Conservation (phyloP, 2,797 vertebrate genomes). For the Austrolebias charrua region DNA sequence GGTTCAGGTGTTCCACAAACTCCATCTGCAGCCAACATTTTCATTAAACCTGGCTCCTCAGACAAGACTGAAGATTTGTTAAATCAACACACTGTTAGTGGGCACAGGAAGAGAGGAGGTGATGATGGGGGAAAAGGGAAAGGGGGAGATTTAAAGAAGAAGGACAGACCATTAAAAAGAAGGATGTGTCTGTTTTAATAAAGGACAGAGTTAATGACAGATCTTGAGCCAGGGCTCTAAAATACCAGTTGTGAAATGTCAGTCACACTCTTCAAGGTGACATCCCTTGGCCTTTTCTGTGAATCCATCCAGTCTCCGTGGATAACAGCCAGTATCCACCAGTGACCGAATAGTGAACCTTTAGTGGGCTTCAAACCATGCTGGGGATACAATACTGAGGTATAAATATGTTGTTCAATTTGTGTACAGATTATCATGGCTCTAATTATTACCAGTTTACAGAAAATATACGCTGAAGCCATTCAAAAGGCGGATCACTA, state of each 20-base stretch:
- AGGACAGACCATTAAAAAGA: conserved; percentile 11
- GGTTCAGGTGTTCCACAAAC: neutral
- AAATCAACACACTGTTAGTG: conserved; percentile 41
- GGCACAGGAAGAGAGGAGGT: neutral
- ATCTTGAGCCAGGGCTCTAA: conserved; percentile 15
- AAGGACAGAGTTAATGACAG: conserved; percentile 3
- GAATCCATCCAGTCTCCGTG: conserved; percentile 40
- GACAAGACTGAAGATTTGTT: conserved; percentile 56
- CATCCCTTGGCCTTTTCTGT: conserved; percentile 24
- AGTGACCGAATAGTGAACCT: conserved; percentile 6
- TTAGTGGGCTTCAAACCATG: neutral
- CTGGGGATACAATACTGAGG: too few species aligned
- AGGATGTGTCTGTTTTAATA: conserved; percentile 13
- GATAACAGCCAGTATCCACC: conserved; percentile 25
- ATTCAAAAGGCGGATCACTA: too few species aligned
- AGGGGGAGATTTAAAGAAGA: neutral
- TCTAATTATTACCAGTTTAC: too few species aligned
- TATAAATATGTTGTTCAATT: too few species aligned
- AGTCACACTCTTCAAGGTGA: conserved; percentile 47
- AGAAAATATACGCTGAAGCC: too few species aligned
- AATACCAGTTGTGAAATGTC: conserved; percentile 33
- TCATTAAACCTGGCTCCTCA: conserved; percentile 33
- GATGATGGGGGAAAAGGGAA: neutral
- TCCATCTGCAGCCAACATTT: conserved; percentile 23
- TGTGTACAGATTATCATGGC: too few species aligned